Evolutionary conservation across 2,797 vertebrate genomes (phyloP).

Genomic region (Poecile montanus): DNA sequence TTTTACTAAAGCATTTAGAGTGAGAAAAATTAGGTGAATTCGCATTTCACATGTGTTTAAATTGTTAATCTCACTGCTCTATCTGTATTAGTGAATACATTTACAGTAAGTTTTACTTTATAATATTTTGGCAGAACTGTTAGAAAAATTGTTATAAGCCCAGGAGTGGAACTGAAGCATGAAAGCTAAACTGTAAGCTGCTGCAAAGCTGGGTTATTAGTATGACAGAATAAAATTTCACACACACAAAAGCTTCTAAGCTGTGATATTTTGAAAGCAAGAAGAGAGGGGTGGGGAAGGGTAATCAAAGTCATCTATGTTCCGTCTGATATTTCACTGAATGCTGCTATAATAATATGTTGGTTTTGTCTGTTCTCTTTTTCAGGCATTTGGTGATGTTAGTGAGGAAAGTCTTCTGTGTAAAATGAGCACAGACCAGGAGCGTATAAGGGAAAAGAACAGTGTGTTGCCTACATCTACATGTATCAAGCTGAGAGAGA

Average conservation of each 20-base stretch:
- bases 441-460: constrained; percentile 11
- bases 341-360: neutral
- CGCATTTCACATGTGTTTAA: constrained; percentile 62
- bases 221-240: constrained; percentile 61
- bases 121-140: constrained; percentile 61
- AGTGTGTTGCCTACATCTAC: neutral
- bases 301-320: constrained; percentile 23
- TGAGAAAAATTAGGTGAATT: constrained; percentile 55
- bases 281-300: neutral
- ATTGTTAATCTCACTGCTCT: constrained; percentile 34
- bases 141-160: constrained; percentile 63
- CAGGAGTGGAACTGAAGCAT: constrained; percentile 62
- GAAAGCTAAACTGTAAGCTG: constrained; percentile 64
- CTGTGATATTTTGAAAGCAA: constrained; percentile 17
- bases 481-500: constrained; percentile 62
- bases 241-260: constrained; percentile 34
- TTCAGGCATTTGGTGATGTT: constrained; percentile 84
- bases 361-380: constrained; percentile 14
- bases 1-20: constrained; percentile 36
- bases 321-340: constrained; percentile 20
- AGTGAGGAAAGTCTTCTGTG: constrained; percentile 50
- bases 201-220: constrained; percentile 51
- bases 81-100: constrained; percentile 55
- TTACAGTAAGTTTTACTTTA: constrained; percentile 25
- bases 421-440: constrained; percentile 41